Conservation (phyloP, 2,113 vertebrate species). For the Gracilinanus agilis region DNA sequence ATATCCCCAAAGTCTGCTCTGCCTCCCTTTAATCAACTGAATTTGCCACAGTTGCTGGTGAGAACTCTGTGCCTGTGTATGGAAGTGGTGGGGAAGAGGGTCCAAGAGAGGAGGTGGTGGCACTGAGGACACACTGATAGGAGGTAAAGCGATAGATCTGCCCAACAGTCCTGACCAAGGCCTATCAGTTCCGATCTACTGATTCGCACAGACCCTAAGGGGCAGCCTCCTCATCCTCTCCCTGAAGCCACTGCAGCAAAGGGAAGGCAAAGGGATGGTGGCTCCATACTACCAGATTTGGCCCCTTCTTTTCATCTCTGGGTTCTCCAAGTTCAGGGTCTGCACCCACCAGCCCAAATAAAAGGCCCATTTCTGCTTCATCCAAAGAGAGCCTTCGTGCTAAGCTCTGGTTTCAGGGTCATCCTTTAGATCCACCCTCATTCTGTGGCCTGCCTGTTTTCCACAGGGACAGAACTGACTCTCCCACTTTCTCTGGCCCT, state of each 20-base stretch:
- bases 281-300: neutral
- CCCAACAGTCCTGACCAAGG: neutral
- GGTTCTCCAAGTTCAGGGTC: neutral
- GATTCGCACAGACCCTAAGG: neutral
- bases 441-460: neutral
- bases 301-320: neutral
- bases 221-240: no score
- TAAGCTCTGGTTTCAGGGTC: neutral
- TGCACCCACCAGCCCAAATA: neutral
- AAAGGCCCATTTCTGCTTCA: neutral
- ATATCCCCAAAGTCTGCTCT: neutral
- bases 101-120: neutral
- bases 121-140: neutral
- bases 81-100: no score
- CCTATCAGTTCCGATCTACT: neutral
- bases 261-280: neutral
- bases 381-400: neutral
- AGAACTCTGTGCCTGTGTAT: neutral
- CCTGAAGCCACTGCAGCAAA: neutral
- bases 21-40: neutral
- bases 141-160: neutral
- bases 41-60: neutral
- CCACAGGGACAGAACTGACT: neutral
- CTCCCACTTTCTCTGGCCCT: neutral
- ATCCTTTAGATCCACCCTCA: neutral